phyloP scores from a whole-genome alignment of 2,888 invertebrate genomes.

The Xylophagus ater region DNA sequence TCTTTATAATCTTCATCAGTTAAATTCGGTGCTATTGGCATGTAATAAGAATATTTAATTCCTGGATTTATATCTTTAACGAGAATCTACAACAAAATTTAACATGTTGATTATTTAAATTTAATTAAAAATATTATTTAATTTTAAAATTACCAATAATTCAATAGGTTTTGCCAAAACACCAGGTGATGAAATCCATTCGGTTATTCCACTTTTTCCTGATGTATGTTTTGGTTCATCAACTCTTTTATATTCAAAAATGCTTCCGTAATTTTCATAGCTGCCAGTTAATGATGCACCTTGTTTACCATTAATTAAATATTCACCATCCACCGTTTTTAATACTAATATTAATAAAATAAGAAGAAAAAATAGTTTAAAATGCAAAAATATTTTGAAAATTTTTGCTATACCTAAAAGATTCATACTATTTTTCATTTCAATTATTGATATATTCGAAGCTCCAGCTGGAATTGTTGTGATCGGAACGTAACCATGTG shows the following conservation, averaged over 20 bases:
- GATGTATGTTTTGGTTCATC: slow-evolving; percentile 40
- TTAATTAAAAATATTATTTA: not conserved
- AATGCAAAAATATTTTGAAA: not conserved
- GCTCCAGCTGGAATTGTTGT: slow-evolving; percentile 75
- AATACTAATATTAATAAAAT: slow-evolving; percentile 48
- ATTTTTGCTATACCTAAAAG: slow-evolving; percentile 54
- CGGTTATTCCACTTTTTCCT: slow-evolving; percentile 42
- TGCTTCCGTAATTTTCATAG: slow-evolving; percentile 65
- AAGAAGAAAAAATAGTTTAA: not conserved
- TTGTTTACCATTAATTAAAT: slow-evolving; percentile 73
- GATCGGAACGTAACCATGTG: slow-evolving; percentile 70
- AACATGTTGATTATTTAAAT: not conserved
- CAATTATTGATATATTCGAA: slow-evolving; percentile 73
- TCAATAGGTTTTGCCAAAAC: slow-evolving; percentile 61
- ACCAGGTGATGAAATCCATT: slow-evolving; percentile 59
- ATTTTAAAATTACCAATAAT: slow-evolving; percentile 49
- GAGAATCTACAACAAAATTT: slow-evolving; percentile 48
- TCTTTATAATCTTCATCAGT: slow-evolving; percentile 5
- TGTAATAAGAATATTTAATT: slow-evolving; percentile 74
- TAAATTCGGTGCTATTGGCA: slow-evolving; percentile 47
- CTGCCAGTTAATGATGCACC: slow-evolving; percentile 57
- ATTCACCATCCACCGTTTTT: slow-evolving; percentile 61
- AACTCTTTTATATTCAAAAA: slow-evolving; percentile 61
- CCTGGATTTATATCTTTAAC: slow-evolving; percentile 73
- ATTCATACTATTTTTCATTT: slow-evolving; percentile 65